Base-by-base conservation (phyloP, 1,140 invertebrate genomes). In the Papilio polyxenes region DNA sequence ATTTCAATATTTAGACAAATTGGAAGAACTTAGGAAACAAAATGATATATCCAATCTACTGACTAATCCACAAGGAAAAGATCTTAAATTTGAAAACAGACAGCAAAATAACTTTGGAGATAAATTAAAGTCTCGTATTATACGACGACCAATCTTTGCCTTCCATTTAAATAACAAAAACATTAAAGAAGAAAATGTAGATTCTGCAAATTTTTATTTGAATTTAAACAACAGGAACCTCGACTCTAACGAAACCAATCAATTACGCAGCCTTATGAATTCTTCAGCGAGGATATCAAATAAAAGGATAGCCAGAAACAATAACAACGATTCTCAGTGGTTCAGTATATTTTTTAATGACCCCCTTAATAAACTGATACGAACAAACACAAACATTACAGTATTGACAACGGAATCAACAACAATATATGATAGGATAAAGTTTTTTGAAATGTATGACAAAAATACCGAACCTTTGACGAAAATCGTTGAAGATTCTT, bases 391-490 rank as follows among this genome's bases (percentile, higher is more conserved):
- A 59, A 79, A 37, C 37, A 62, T 44, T 20, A n/a, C 8, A 37
- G 76, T 37, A n/a, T 17, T 40, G 11, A 56, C 53, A 62, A 37
- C 53, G 37, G 80, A 80, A 74, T 75, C 56, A 20, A 84, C 85
- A 48, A 89, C 87, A 11, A 40, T 78, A 31, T 84, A 90, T 51
- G 92, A 94, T 75, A 92, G 86, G 85, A 89, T 94, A 78, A 93
- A 89, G 51, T 93, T 94, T 83, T 94, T 94, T 82, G 92, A 94
- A 86, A 86, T 92, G 17, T 93, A 92, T 87, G 92, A 94, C 72
- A 89, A 76, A 40, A 83, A 92, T 49, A 92, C 89, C n/a, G 37
- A 59, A n/a, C 75, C 84, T 49, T 62, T 56, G 37, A 79, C 31
- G 65, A 79, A 15, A 23, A 53, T 31, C 10, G 31, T 31, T 77